Base-by-base conservation (phyloP, 2,113 vertebrate species). In the Centrocercus urophasianus region DNA sequence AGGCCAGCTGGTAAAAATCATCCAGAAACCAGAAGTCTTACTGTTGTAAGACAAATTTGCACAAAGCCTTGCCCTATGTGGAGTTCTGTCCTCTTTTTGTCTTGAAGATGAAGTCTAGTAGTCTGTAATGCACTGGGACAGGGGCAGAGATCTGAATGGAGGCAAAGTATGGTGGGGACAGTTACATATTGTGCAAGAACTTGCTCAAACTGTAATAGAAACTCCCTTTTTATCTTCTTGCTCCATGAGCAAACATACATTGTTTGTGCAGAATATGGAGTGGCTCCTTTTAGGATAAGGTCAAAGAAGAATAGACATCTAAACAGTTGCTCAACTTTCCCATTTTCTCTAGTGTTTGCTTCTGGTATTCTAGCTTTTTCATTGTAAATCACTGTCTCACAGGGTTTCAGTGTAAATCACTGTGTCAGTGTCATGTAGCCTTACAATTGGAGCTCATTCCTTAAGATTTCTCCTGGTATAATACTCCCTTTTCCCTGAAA, bases 401-500 rank as follows among this genome's bases (percentile, higher is more conserved):
- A 61, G 54, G 21, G 48, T 43, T 43, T 43, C 42, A 43, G 6
- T 65, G 40, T 19, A 24, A n/a, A 48, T 57, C 5, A 11, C 52
- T 16, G 30, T 24, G 43, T 19, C n/a, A 61, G 52, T 40, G 60
- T 6, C 14, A 3, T 1, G 4, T 60, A 57, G 28, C 77, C 0
- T 0, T 52, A 20, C 42, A 56, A 4, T 9, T 0, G 0, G 32
- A 56, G 25, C 32, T 52, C 17, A 0, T 60, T 76, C 59, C 47
- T 56, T 16, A 43, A 48, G 19, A 32, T 43, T 80, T 72, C 24
- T 66, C 36, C 69, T 27, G 2, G 18, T 38, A 4, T 7, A 42
- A 13, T 45, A 27, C 30, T 87, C 32, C 13, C 22, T 83, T n/a
- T 47, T 63, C 28, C 6, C 4, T 15, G 38, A 60, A 59, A 42